These are phyloP conservation scores for Perizoma affinitatum DNA, from an alignment of 2,888 invertebrate species.

Conservation along the genomic window DNA sequence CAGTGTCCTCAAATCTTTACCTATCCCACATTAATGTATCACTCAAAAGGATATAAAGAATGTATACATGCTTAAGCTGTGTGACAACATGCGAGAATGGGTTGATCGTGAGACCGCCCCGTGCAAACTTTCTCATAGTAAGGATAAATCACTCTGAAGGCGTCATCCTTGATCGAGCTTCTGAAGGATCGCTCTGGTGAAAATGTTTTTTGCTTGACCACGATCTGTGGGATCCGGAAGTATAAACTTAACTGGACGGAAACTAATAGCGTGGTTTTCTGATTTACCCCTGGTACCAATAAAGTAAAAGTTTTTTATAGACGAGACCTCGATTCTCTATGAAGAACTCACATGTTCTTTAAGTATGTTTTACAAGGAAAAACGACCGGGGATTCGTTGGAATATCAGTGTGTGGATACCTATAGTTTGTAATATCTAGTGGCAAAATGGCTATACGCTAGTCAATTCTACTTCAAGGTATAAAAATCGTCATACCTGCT, in stretches of 20 bases:
- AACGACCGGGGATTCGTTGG: too few relatives aligned
- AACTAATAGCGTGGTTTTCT: neutral
- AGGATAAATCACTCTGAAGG: conserved; percentile 35
- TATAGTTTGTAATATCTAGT: too few relatives aligned
- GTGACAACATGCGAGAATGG: conserved; percentile 20
- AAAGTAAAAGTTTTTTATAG: too few relatives aligned
- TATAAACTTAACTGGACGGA: conserved; percentile 7
- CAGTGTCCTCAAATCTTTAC: conserved; percentile 10
- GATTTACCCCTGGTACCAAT: too few relatives aligned
- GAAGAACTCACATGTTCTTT: too few relatives aligned
- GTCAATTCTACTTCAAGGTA: too few relatives aligned
- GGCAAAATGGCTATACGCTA: too few relatives aligned
- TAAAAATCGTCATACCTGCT: too few relatives aligned
- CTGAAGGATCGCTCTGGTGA: conserved; percentile 35
- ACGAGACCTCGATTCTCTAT: too few relatives aligned
- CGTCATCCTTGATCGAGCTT: conserved; percentile 47
- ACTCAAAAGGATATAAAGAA: neutral
- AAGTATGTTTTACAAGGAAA: too few relatives aligned
- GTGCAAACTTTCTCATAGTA: conserved; percentile 58
- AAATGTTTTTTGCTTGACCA: conserved; percentile 38
- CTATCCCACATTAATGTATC: conserved; percentile 1
- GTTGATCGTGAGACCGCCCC: conserved; percentile 59
- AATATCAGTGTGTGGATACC: too few relatives aligned
- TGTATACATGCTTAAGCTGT: conserved; percentile 26
- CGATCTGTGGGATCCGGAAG: conserved; percentile 39